phyloP scores from a whole-genome alignment of 2,888 invertebrate genomes.

The Listrodromus nycthemerus region DNA sequence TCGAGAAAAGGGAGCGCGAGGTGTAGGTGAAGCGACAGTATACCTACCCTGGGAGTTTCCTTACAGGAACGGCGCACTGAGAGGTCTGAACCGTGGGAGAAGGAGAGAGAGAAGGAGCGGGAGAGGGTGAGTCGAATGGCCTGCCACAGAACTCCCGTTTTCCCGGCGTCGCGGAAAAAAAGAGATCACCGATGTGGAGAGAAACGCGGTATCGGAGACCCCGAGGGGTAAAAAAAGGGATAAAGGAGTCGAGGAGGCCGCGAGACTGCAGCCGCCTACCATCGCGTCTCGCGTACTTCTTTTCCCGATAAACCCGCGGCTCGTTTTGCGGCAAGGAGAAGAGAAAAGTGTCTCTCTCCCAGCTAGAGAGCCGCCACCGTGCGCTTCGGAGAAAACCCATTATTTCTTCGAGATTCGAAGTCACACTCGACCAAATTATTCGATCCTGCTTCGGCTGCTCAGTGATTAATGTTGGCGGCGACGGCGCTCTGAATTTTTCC shows the following conservation, averaged over 20 bases:
- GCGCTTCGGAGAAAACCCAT: slow-evolving; percentile 61
- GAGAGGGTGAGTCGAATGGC: slow-evolving; percentile 24
- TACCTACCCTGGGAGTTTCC: slow-evolving; percentile 36
- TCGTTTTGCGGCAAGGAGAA: slow-evolving; percentile 52
- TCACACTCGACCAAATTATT: slow-evolving; percentile 69
- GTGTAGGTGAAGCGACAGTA: slow-evolving; percentile 60
- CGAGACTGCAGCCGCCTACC: slow-evolving; percentile 53
- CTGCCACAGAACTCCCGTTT: slow-evolving; percentile 56
- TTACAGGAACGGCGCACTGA: slow-evolving; percentile 23
- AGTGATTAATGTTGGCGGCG: slow-evolving; percentile 65
- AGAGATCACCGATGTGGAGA: slow-evolving; percentile 53
- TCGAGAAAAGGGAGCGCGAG: slow-evolving; percentile 52
- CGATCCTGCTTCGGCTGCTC: slow-evolving; percentile 65
- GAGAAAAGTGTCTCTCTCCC: slow-evolving; percentile 14
- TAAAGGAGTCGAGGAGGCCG: slow-evolving; percentile 46
- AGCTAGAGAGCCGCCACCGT: background rate
- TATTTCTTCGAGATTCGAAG: slow-evolving; percentile 67
- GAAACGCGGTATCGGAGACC: slow-evolving; percentile 41
- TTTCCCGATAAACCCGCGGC: slow-evolving; percentile 64
- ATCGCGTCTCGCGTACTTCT: slow-evolving; percentile 47
- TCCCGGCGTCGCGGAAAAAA: slow-evolving; percentile 61
- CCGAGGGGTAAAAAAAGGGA: slow-evolving; percentile 48
- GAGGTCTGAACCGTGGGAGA: slow-evolving; percentile 50
- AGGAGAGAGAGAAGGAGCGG: slow-evolving; percentile 3
- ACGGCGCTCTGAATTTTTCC: slow-evolving; percentile 56